Base-by-base conservation (phyloP, 2,888 invertebrate species). In the Isotomurus palustris region DNA sequence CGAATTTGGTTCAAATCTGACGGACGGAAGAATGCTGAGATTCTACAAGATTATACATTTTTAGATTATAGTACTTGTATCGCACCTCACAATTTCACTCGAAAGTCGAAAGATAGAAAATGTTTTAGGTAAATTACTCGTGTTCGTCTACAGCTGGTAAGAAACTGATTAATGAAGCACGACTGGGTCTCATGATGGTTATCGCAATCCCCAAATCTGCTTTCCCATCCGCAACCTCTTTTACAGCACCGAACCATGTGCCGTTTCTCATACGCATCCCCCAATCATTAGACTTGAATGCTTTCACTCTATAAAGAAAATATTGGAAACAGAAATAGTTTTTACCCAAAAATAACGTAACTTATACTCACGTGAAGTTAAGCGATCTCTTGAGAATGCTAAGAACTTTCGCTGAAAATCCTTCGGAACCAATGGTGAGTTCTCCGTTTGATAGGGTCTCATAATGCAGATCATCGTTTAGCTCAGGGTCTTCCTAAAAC, bases 121-220 rank as follows among this genome's bases (percentile, higher is more conserved):
- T n/a, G n/a, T n/a, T 32, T 14, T 32, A 32, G 8, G 19, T n/a
- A 14, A 14, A 36, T 49, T 55, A 64, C 68, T 62, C 45, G 28
- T 66, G 58, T 47, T 66, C 68, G 29, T 66, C 66, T 1, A 60
- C 57, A 10, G 68, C 53, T 1, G 68, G 66, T 6, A 68, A 36
- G 40, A 64, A 65, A 36, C 53, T 54, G 19, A 68, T 50, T 12
- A 58, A 48, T 17, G n/a, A 12, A 10, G 57, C 56, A 25, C 66
- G 10, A 10, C 36, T 27, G 0, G 62, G 58, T 35, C 59, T 25
- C 44, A 61, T 58, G n/a, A 62, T 61, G 12, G 64, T 66, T 1
- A 59, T 43, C 5, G 64, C 61, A 8, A 66, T 43, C 1, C 61
- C 63, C 14, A 66, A n/a, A 45, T 68, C 64, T 1, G 57, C 57